A percentile compares a stretch with the other conserved stretches of the same genome.
Conservation (phyloP, 2,113 vertebrate genomes). For the Oncorhynchus nerka region DNA sequence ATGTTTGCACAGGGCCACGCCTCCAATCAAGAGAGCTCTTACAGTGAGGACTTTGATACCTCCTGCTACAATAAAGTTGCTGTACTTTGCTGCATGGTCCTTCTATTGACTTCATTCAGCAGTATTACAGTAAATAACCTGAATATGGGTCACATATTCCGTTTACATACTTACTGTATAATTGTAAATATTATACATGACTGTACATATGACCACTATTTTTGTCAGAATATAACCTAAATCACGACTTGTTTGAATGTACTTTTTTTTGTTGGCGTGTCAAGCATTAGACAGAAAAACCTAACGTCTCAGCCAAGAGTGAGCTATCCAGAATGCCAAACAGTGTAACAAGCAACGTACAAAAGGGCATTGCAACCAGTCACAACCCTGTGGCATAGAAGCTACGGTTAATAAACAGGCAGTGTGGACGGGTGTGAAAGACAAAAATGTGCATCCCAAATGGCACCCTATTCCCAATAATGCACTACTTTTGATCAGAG, state of each 20-base stretch:
- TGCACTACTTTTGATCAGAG: too few relatives aligned
- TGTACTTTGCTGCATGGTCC: neutral
- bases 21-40: neutral
- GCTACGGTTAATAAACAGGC: neutral
- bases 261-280: neutral
- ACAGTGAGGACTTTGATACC: slow-evolving; percentile 25
- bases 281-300: neutral
- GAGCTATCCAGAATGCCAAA: neutral
- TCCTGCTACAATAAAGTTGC: neutral
- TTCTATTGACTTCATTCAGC: neutral
- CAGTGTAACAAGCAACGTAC: neutral
- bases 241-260: neutral
- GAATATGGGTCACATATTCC: neutral
- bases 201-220: neutral
- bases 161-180: neutral
- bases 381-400: neutral
- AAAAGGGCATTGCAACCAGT: neutral
- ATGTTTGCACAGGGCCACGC: slow-evolving; percentile 13
- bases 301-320: neutral
- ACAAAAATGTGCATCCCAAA: too few relatives aligned
- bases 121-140: neutral
- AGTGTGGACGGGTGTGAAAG: neutral
- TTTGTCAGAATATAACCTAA: neutral
- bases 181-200: neutral
- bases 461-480: too few relatives aligned